These are phyloP conservation scores for Agonopterix alstromeriana DNA, from an alignment of 2,888 invertebrate species.

Conservation along the genomic window DNA sequence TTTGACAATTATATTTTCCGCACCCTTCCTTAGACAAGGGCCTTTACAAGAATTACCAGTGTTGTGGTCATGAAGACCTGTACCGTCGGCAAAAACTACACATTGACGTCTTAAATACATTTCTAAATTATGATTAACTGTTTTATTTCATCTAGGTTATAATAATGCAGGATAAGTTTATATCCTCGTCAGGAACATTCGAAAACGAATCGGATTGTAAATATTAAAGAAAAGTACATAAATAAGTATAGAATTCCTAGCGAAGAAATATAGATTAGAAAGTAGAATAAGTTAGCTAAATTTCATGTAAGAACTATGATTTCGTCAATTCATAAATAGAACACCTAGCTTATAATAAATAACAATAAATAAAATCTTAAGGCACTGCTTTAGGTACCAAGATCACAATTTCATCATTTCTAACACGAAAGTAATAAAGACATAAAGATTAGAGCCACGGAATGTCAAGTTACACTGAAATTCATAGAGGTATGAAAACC, in stretches of 20 bases:
- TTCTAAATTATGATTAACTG: neutral
- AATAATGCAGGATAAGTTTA: neutral
- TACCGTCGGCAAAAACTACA: slow-evolving; percentile 8
- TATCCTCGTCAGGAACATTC: slow-evolving; percentile 1
- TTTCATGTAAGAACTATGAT: slow-evolving; percentile 52
- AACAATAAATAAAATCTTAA: slow-evolving; percentile 75
- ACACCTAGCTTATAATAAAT: slow-evolving; percentile 59
- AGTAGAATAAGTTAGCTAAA: slow-evolving; percentile 10
- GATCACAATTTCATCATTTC: slow-evolving; percentile 67
- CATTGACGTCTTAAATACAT: neutral
- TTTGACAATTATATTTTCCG: too few relatives aligned
- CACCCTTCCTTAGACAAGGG: too few relatives aligned
- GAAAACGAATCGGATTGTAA: neutral
- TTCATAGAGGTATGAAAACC: slow-evolving; percentile 11
- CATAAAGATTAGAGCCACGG: slow-evolving; percentile 49
- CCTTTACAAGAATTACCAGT: too few relatives aligned
- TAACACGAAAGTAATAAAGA: slow-evolving; percentile 14
- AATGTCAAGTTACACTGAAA: slow-evolving; percentile 55
- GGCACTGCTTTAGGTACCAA: slow-evolving; percentile 71
- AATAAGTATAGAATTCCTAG: neutral
- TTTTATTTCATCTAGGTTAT: neutral
- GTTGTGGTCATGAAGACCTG: too few relatives aligned
- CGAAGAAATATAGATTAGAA: neutral
- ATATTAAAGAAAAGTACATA: neutral
- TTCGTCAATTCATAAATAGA: slow-evolving; percentile 67